phyloP scores from a whole-genome alignment of 2,888 invertebrate species.

The Cataglyphis rosenhaueri region DNA sequence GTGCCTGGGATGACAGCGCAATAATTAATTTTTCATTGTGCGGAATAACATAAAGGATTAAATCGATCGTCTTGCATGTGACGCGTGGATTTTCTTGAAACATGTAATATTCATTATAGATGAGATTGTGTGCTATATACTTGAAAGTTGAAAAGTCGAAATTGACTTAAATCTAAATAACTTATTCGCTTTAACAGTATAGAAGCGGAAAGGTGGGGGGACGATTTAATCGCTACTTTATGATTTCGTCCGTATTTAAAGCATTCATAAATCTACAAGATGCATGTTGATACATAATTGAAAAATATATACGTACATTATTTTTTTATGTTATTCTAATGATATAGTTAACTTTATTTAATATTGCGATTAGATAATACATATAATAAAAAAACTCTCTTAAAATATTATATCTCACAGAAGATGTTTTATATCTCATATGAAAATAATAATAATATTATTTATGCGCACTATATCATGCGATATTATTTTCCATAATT shows the following conservation, averaged over 20 bases:
- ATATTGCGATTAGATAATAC: too few species aligned
- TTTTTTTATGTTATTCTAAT: too few species aligned
- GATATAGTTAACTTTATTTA: too few species aligned
- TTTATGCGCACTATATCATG: too few species aligned
- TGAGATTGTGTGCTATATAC: neutral
- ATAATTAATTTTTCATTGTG: constrained; percentile 33
- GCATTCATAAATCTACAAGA: neutral
- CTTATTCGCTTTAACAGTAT: neutral
- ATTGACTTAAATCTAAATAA: neutral
- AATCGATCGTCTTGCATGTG: neutral
- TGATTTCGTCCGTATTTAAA: neutral
- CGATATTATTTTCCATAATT: neutral
- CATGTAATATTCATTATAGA: neutral
- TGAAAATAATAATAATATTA: too few species aligned
- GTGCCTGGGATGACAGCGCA: neutral
- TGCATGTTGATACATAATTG: neutral
- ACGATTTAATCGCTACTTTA: neutral
- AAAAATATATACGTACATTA: neutral
- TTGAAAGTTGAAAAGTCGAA: neutral
- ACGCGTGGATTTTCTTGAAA: neutral
- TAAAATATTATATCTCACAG: too few species aligned
- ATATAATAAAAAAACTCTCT: too few species aligned
- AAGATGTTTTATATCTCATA: too few species aligned
- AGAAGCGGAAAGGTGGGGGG: neutral
- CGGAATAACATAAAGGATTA: neutral